Percentiles rank a stretch among this genome's conserved stretches.
These are phyloP conservation scores for Chelonus formosanus DNA, from an alignment of 2,888 invertebrate genomes.

Conservation along the genomic window DNA sequence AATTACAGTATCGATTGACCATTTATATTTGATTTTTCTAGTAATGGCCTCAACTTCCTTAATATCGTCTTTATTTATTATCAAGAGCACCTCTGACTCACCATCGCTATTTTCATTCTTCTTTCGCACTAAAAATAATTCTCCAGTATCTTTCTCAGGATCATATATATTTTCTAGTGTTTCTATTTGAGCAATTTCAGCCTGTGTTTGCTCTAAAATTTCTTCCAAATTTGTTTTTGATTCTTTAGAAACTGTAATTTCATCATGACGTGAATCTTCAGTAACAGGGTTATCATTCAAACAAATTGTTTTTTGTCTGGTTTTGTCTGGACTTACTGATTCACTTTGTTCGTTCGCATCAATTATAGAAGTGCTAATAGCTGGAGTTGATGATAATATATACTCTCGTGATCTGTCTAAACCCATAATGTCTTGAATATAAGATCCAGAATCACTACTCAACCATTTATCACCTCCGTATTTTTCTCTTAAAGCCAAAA, in stretches of 20 bases:
- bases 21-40: conserved; percentile 60
- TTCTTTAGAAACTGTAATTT: conserved; percentile 31
- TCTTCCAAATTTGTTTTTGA: conserved; percentile 51
- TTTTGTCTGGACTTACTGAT: no score
- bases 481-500: conserved; percentile 69
- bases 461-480: conserved; percentile 72
- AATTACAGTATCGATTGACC: conserved; percentile 56
- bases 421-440: conserved; percentile 70
- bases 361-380: no score
- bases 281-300: not conserved
- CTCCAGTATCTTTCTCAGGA: conserved; percentile 56
- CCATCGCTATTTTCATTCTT: conserved; percentile 52
- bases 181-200: not conserved
- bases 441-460: conserved; percentile 67
- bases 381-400: no score
- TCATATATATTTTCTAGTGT: conserved; percentile 43
- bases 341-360: no score
- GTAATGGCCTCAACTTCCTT: conserved; percentile 67
- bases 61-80: conserved; percentile 65
- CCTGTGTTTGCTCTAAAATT: conserved; percentile 27
- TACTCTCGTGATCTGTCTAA: no score
- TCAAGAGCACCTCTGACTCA: conserved; percentile 64
- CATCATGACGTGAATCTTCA: conserved; percentile 20
- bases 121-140: conserved; percentile 62
- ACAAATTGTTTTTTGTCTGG: no score